Evolutionary conservation across 1,140 invertebrate species (phyloP), one percentile per base, ranked within the genome.

Genomic region (Drosophila truncata): DNA sequence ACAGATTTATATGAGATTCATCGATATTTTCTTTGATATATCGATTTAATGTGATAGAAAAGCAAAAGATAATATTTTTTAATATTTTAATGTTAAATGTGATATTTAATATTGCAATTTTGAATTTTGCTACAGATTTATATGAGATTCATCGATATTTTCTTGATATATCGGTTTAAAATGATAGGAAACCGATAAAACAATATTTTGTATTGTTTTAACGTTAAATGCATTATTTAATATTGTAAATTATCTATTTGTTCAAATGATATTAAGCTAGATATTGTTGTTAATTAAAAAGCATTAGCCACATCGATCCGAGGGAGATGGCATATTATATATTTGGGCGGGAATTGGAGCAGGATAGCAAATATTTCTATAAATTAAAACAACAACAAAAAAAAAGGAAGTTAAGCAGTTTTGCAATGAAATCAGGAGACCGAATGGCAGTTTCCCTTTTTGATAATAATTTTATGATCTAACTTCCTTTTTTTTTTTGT

Each of bases 291-390:
- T 44, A 44, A 20, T 3, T 41, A 5, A 41, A 5, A 42, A 44
- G 20, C 13, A 42, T 4, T 10, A 20, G 18, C 18, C 18, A 44
- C 54, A 16, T 42, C 41, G 29, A 59, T 59, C 13, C 57, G 81
- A 84, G 35, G 23, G 73, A 80, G 82, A 81, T n/a, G 49, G 41
- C 31, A 18, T 25, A 7, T 23, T 23, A 41, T 37, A 16, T 33
- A 3, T 37, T 10, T 39, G 20, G 52, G 50, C 37, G 44, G 39
- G 59, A 60, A 33, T 33, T 33, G 20, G 50, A 54, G 31, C 18
- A 35, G 31, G 31, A 54, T 23, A 14, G 49, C 14, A 25, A 10
- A 47, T 27, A 20, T 11, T 42, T 2, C 5, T 9, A 33, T 9
- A 20, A 33, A 9, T 14, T 2, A 4, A 18, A 41, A 18, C n/a